These are phyloP conservation scores for Amiota minor DNA, from an alignment of 2,888 invertebrate genomes.

Conservation along the genomic window DNA sequence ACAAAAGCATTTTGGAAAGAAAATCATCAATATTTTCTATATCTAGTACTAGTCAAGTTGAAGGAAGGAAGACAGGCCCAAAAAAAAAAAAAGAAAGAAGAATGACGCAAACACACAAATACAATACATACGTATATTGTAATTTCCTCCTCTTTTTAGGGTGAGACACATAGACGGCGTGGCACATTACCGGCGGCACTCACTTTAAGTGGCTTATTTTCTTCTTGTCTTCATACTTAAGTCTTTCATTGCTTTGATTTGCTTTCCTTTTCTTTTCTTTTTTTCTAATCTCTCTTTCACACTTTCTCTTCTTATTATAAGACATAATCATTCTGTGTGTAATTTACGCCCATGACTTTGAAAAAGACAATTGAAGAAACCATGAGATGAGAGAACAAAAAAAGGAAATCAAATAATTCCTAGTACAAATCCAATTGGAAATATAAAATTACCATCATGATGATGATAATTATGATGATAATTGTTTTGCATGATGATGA, in stretches of 20 bases:
- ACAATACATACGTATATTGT: no score
- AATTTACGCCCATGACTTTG: conserved; percentile 17
- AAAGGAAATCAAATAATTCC: background rate
- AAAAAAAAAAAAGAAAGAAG: no score
- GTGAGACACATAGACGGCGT: background rate
- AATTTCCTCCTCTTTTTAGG: no score
- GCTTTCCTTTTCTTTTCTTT: background rate
- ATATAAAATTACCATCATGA: background rate
- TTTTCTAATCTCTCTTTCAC: background rate
- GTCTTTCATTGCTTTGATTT: background rate
- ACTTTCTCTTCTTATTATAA: no score
- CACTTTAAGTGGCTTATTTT: background rate
- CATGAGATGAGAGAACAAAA: background rate
- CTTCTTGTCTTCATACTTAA: no score
- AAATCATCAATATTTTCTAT: no score
- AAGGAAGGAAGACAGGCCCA: no score
- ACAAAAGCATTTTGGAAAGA: no score
- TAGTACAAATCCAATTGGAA: background rate
- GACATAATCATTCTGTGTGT: background rate
- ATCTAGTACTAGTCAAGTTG: no score
- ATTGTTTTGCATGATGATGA: no score
- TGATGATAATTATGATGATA: background rate
- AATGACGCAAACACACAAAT: no score
- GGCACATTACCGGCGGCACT: background rate
- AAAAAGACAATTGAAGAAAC: background rate